Percentiles rank a stretch among this genome's conserved stretches.
Conservation (phyloP, 1,140 invertebrate genomes). For the Trichonephila clavipes region DNA sequence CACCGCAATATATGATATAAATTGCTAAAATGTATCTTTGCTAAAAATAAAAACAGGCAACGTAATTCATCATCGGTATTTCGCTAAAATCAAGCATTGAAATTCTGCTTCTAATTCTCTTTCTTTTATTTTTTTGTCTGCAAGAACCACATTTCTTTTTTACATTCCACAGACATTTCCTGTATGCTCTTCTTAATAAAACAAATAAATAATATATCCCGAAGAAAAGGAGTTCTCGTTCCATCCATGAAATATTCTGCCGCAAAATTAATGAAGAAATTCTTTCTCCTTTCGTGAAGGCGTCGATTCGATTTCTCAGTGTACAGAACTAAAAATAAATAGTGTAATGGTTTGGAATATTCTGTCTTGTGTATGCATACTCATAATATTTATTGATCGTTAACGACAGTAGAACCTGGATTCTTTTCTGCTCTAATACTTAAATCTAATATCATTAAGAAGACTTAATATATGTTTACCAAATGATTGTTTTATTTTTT, state of each 20-base stretch:
- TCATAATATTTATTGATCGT: slow-evolving; percentile 41
- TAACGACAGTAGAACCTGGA: background rate
- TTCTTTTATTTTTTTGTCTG: too few relatives aligned
- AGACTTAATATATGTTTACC: too few relatives aligned
- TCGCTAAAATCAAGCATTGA: too few relatives aligned
- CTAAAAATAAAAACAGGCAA: too few relatives aligned
- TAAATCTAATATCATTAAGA: too few relatives aligned
- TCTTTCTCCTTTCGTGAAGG: background rate
- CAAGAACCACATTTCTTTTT: too few relatives aligned
- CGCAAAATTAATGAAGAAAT: slow-evolving; percentile 39
- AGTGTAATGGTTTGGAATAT: background rate
- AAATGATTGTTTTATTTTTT: too few relatives aligned
- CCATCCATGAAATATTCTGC: background rate
- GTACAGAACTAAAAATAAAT: slow-evolving; percentile 15
- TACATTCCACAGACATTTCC: too few relatives aligned
- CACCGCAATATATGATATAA: too few relatives aligned
- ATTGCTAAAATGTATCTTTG: too few relatives aligned
- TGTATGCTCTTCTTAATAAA: background rate
- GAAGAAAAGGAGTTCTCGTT: background rate
- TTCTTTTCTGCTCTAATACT: background rate
- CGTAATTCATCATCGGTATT: too few relatives aligned
- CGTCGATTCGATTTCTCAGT: slow-evolving; percentile 1
- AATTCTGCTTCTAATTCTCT: too few relatives aligned
- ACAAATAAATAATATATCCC: background rate
- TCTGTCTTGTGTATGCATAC: background rate